phyloP scores from a whole-genome alignment of 2,797 vertebrate species.

The Pseudopleuronectes americanus region DNA sequence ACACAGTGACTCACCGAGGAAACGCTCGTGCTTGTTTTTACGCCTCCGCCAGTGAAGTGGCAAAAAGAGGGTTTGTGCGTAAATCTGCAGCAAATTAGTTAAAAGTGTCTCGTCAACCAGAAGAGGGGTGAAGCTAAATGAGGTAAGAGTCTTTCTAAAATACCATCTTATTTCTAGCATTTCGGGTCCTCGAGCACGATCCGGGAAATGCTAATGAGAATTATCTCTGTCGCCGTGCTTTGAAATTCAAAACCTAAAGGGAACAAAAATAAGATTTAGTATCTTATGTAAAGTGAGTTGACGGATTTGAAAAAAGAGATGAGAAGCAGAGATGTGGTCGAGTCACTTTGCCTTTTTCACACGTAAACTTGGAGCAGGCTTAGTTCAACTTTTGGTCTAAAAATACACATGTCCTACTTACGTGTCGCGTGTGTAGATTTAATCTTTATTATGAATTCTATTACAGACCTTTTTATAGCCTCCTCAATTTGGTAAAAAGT shows the following conservation, averaged over 20 bases:
- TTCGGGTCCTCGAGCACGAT: slow-evolving; percentile 21
- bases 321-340: background rate
- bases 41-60: slow-evolving; percentile 2
- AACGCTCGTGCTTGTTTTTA: slow-evolving; percentile 30
- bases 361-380: background rate
- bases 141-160: slow-evolving; percentile 46
- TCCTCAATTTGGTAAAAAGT: no score
- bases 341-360: slow-evolving; percentile 16
- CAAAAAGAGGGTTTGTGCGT: slow-evolving; percentile 10
- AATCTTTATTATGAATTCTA: no score
- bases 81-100: slow-evolving; percentile 16
- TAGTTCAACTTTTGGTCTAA: no score
- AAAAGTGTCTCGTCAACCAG: slow-evolving; percentile 27
- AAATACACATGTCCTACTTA: background rate
- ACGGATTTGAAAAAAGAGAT: slow-evolving; percentile 12
- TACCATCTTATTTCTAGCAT: slow-evolving; percentile 39
- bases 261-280: slow-evolving; percentile 30
- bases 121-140: slow-evolving; percentile 39
- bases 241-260: slow-evolving; percentile 48
- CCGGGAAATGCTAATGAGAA: slow-evolving; percentile 40
- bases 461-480: no score
- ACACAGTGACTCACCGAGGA: slow-evolving; percentile 33
- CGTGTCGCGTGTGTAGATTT: no score
- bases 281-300: slow-evolving; percentile 23
- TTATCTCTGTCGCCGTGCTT: slow-evolving; percentile 33